A percentile compares a stretch with the other conserved stretches of the same genome.
Evolutionary conservation across 2,113 vertebrate genomes (phyloP).

Genomic region (Leptodactylus fuscus): DNA sequence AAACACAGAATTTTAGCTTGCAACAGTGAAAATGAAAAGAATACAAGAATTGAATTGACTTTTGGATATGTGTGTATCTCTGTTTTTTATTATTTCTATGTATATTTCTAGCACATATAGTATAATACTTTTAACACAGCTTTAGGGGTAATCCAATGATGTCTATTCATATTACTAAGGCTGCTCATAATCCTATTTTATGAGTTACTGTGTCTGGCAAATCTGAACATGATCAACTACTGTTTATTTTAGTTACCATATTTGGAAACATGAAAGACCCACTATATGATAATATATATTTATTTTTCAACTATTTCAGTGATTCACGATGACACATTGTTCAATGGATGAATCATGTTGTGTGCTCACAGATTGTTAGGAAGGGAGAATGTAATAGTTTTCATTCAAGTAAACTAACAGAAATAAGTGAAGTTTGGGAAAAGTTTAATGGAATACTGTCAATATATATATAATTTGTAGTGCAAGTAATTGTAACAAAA

Average conservation of each 20-base stretch:
- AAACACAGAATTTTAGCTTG: too few species aligned
- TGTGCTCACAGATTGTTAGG: neutral
- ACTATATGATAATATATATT: neutral
- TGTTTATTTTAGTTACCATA: neutral
- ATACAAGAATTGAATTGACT: too few species aligned
- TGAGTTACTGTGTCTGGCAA: constrained; percentile 1
- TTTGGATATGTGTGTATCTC: too few species aligned
- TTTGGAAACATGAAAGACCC: constrained; percentile 5
- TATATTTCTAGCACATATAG: too few species aligned
- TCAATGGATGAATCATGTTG: neutral
- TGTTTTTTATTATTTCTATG: too few species aligned
- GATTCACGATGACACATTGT: constrained; percentile 8
- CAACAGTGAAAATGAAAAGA: too few species aligned
- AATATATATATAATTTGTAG: too few species aligned
- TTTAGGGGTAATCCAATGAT: neutral
- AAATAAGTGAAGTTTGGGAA: neutral
- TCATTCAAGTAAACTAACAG: neutral
- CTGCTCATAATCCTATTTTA: neutral
- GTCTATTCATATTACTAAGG: neutral
- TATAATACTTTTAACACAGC: too few species aligned
- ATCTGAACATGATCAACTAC: neutral
- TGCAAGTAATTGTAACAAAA: too few species aligned
- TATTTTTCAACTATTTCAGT: neutral
- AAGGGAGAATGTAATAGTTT: neutral
- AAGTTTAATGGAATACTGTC: too few species aligned